phyloP scores from a whole-genome alignment of 1,140 invertebrate species.

The Neodiprion virginianus region DNA sequence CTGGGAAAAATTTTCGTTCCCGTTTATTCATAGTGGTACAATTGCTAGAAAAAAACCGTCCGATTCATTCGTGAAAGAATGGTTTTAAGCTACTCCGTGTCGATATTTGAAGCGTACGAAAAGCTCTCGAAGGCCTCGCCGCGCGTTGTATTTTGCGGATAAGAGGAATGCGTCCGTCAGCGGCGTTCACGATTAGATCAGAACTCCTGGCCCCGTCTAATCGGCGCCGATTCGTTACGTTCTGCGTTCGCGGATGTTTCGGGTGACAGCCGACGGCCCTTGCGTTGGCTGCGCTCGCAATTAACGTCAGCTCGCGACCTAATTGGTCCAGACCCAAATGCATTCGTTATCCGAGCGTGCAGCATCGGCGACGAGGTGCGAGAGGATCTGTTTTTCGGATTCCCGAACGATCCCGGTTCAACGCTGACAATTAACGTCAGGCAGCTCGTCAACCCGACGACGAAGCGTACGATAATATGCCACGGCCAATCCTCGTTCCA shows the following conservation, averaged over 20 bases:
- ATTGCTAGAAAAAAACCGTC: too few species aligned
- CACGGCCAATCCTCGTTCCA: neutral
- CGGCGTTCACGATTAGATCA: constrained; percentile 5
- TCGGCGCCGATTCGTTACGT: too few species aligned
- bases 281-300: neutral
- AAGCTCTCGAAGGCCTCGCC: neutral
- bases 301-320: neutral
- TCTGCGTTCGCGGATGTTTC: too few species aligned
- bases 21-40: too few species aligned
- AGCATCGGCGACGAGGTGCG: neutral
- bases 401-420: too few species aligned
- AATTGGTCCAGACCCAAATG: constrained; percentile 5
- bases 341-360: neutral
- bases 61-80: too few species aligned
- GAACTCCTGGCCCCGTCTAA: neutral
- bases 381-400: too few species aligned
- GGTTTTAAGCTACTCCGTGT: too few species aligned
- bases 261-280: too few species aligned
- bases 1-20: too few species aligned
- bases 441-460: constrained; percentile 3
- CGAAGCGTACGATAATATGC: neutral
- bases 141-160: constrained; percentile 9
- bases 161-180: constrained; percentile 15
- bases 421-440: neutral
- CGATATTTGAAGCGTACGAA: constrained; percentile 10